phyloP scores from a whole-genome alignment of 2,113 vertebrate species.

The Theristicus caerulescens region DNA sequence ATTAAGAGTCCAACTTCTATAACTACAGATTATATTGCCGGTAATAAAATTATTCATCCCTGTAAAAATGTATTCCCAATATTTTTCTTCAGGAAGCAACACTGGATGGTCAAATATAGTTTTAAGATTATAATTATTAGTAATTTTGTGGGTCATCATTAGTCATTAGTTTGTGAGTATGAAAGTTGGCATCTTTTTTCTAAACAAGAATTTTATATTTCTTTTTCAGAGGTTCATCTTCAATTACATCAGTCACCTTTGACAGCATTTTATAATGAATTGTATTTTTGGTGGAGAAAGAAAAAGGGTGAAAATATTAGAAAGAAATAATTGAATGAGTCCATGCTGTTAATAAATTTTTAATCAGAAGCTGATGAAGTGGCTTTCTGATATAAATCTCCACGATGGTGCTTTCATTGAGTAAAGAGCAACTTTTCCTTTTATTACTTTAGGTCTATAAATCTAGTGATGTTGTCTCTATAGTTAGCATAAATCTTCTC shows the following conservation, averaged over 20 bases:
- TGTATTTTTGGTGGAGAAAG: background rate
- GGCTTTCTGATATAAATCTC: background rate
- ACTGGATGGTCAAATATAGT: background rate
- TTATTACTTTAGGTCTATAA: background rate
- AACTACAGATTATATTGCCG: background rate
- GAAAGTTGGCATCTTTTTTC: background rate
- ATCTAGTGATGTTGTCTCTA: background rate
- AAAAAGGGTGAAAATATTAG: background rate
- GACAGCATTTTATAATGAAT: background rate
- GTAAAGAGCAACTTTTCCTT: background rate
- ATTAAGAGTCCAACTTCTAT: background rate
- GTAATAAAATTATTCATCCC: background rate
- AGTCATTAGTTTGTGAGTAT: background rate
- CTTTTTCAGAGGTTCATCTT: background rate
- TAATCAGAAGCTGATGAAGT: constrained; percentile 17
- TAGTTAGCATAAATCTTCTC: background rate
- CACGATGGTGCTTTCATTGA: background rate
- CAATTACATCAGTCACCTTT: background rate
- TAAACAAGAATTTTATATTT: background rate
- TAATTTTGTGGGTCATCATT: background rate
- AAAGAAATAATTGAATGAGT: background rate
- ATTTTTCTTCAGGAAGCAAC: background rate
- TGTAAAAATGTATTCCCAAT: background rate
- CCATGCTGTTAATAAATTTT: background rate
- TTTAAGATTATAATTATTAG: background rate